Base-by-base conservation (phyloP, 2,113 vertebrate genomes). In the Platysteira castanea region DNA sequence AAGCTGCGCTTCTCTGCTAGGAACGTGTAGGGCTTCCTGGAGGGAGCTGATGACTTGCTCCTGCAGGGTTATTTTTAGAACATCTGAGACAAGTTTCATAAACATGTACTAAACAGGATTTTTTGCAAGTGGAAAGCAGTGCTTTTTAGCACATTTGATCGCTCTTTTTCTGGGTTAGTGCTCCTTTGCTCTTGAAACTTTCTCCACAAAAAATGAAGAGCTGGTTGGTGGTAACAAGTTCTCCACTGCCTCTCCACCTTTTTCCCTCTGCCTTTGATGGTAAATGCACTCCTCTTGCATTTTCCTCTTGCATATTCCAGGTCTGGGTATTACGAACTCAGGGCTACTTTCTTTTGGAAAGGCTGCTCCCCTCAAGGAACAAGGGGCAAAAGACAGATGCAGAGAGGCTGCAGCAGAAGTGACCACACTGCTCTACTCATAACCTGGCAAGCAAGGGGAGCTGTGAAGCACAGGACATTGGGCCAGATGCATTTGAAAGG, bases 21-120 rank as follows among this genome's bases (percentile, higher is more conserved):
- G 96, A 97, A 97, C 71, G 28, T 95, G 87, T 57, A 85, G 68
- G 52, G 90, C 93, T 98, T 97, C 97, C 95, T 96, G 95, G 77
- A 87, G 75, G 46, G 90, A 97, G 88, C 68, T 49, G 59, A 80
- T 95, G 80, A 91, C 83, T 96, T 30, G 8, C 27, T 90, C 67
- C 67, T 86, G 64, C 49, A 68, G 67, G 76, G 41, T 39, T 97
- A 96, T 97, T 98, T 98, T 96, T 97, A 97, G 93, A 95, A 89
- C 65, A 87, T 31, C 47, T 63, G 79, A 82, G 94, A 89, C 89
- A 96, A 49, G n/a, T 67, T 82, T 85, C 90, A 94, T 95, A 96
- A 97, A 98, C 82, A 93, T 33, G 35, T 64, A 88, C 74, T 88
- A 95, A 96, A 92, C 44, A 92, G 76, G 44, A 42, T 46, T 63